Conservation (phyloP, 2,888 invertebrate species). For the Abscondita cerata region DNA sequence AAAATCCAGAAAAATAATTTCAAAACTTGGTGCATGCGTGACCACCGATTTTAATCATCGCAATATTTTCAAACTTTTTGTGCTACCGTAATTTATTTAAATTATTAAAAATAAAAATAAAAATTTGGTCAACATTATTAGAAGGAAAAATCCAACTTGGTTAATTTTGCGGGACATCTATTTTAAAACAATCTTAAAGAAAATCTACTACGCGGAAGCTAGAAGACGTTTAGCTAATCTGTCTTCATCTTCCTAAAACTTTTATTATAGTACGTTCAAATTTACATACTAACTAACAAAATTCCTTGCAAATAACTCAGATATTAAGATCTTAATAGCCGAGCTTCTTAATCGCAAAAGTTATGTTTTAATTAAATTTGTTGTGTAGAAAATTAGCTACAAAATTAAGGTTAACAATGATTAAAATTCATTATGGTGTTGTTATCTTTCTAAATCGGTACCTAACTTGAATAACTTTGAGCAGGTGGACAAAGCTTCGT, state of each 20-base stretch:
- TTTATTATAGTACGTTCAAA: slow-evolving; percentile 17
- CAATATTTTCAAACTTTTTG: no score
- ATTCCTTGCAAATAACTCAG: slow-evolving; percentile 14
- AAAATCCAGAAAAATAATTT: no score
- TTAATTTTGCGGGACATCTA: no score
- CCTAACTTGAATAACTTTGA: background rate
- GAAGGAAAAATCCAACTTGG: no score
- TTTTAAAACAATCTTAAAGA: no score
- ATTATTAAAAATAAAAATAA: no score
- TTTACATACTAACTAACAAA: slow-evolving; percentile 15
- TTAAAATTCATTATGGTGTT: background rate
- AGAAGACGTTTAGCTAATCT: slow-evolving; percentile 16
- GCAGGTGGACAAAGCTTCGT: background rate
- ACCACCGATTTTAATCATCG: no score
- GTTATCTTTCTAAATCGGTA: no score
- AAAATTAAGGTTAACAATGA: slow-evolving; percentile 4
- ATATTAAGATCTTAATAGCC: slow-evolving; percentile 14
- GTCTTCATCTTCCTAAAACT: slow-evolving; percentile 20
- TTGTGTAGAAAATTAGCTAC: slow-evolving; percentile 11
- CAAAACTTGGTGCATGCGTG: no score
- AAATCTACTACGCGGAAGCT: slow-evolving; percentile 18
- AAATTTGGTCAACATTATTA: no score
- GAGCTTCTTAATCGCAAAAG: background rate
- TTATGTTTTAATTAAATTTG: slow-evolving; percentile 15
- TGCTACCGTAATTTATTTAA: no score